A percentile compares a stretch with the other conserved stretches of the same genome.
Conservation (phyloP, 2,888 invertebrate genomes). For the Latheticus oryzae region DNA sequence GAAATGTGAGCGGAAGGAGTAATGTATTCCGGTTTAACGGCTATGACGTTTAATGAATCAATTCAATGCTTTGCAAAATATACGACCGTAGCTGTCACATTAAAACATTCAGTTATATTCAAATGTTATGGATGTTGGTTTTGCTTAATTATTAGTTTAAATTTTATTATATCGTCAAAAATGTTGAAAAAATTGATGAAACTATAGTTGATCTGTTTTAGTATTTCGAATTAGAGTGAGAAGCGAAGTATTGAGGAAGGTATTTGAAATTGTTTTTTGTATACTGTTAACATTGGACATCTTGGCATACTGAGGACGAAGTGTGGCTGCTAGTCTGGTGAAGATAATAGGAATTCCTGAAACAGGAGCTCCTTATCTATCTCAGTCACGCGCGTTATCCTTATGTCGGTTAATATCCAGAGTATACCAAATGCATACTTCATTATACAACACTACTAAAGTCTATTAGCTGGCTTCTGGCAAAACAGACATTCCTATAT, state of each 20-base stretch:
- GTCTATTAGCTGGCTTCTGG: constrained; percentile 45
- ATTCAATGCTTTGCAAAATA: constrained; percentile 36
- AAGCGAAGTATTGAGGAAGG: constrained; percentile 23
- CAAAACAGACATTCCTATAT: constrained; percentile 42
- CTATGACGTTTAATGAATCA: constrained; percentile 43
- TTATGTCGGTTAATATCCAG: constrained; percentile 45
- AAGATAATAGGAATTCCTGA: constrained; percentile 45
- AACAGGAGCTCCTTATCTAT: constrained; percentile 44
- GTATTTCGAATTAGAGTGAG: constrained; percentile 12
- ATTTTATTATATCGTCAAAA: constrained; percentile 25
- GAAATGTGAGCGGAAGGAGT: constrained; percentile 36
- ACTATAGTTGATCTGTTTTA: constrained; percentile 21
- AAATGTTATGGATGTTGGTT: constrained; percentile 16
- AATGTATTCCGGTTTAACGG: constrained; percentile 38
- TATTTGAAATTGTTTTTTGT: constrained; percentile 43
- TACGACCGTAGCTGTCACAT: constrained; percentile 24
- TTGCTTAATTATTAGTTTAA: constrained; percentile 24
- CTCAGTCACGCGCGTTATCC: constrained; percentile 44
- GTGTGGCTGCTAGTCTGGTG: constrained; percentile 38
- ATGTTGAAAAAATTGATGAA: too few relatives aligned
- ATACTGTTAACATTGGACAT: constrained; percentile 42
- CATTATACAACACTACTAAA: constrained; percentile 51
- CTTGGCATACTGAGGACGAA: constrained; percentile 40
- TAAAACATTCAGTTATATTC: constrained; percentile 29
- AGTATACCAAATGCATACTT: constrained; percentile 51